phyloP scores from a whole-genome alignment of 37 sponge, comb jelly and placozoan genomes.

The Eunapius fragilis region DNA sequence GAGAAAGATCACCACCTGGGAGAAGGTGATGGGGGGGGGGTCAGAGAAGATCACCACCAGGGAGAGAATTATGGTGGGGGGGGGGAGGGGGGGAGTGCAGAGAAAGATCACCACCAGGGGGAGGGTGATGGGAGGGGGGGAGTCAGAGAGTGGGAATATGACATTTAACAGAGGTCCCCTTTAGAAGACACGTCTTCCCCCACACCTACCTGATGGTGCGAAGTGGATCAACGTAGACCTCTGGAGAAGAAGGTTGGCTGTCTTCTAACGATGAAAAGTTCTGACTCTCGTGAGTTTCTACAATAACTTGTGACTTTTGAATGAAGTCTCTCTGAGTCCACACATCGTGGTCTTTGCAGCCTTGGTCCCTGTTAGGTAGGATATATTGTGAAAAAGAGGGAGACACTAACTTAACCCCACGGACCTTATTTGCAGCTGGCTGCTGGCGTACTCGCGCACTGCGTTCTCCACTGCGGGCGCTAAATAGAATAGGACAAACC shows the following conservation, averaged over 20 bases:
- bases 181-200: neutral
- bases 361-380: neutral
- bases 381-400: neutral
- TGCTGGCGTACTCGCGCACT: neutral
- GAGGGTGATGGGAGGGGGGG: neutral
- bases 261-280: slow-evolving; percentile 28
- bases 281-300: slow-evolving; percentile 20
- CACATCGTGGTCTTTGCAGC: neutral
- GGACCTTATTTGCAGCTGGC: neutral
- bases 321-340: slow-evolving; percentile 5
- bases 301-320: slow-evolving; percentile 19
- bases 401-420: neutral
- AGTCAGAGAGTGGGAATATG: neutral
- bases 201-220: slow-evolving; percentile 31
- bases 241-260: neutral
- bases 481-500: neutral
- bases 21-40: too few relatives aligned
- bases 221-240: neutral
- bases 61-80: too few relatives aligned
- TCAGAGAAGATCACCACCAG: too few relatives aligned
- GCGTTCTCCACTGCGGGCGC: neutral
- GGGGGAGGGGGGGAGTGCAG: too few relatives aligned
- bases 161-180: neutral
- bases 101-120: too few relatives aligned
- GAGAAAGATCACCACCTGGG: too few relatives aligned